A percentile compares a stretch with the other conserved stretches of the same genome.
Conservation (phyloP, 2,113 vertebrate species). For the Rostratula benghalensis region DNA sequence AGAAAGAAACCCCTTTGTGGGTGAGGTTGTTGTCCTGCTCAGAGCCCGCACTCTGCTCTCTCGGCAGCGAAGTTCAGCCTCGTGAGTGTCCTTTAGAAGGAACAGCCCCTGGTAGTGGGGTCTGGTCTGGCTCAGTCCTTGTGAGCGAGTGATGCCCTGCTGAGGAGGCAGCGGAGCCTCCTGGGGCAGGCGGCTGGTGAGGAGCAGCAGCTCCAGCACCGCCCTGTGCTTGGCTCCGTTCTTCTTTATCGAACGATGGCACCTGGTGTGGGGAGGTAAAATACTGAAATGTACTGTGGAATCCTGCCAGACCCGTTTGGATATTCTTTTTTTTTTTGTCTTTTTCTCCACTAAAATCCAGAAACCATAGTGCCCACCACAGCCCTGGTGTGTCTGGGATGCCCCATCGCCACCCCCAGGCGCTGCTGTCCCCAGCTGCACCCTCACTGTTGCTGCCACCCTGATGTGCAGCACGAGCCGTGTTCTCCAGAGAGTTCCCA, state of each 20-base stretch:
- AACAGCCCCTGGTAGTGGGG: not conserved
- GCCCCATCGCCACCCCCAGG: too few species aligned
- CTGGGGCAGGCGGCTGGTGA: not conserved
- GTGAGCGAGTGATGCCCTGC: not conserved
- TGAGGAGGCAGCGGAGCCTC: too few species aligned
- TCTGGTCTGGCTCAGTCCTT: not conserved
- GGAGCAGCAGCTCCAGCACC: not conserved
- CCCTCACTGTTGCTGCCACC: not conserved
- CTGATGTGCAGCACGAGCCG: rapidly evolving
- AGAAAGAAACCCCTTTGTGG: not conserved
- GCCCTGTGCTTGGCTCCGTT: not conserved
- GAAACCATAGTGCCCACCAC: too few species aligned
- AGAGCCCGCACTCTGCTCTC: rapidly evolving
- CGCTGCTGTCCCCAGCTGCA: too few species aligned
- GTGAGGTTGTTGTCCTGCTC: not conserved
- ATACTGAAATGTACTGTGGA: not conserved
- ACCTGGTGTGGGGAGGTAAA: not conserved
- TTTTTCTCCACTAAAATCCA: not conserved
- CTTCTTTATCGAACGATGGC: not conserved
- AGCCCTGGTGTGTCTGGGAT: not conserved
- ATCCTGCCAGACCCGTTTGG: not conserved
- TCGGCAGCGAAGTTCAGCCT: rapidly evolving
- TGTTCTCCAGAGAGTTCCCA: not conserved
- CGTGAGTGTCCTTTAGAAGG: not conserved
- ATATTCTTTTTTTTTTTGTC: not conserved